Conservation (phyloP, 2,888 invertebrate genomes). For the Drosophila mimetica region DNA sequence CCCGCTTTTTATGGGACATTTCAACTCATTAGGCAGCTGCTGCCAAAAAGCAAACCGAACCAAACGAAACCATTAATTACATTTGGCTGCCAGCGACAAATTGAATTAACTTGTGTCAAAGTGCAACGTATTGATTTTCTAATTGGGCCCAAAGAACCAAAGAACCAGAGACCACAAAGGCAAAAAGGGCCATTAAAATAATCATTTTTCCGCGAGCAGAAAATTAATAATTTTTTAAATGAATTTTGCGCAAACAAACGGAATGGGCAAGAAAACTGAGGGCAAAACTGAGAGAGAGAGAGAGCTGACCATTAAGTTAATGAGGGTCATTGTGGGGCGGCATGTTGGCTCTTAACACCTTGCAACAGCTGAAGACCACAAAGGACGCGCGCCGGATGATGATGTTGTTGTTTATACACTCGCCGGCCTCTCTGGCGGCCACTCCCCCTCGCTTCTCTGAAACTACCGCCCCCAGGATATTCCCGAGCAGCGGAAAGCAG, state of each 20-base stretch:
- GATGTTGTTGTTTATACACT: constrained; percentile 58
- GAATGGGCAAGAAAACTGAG: constrained; percentile 40
- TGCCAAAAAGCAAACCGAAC: constrained; percentile 40
- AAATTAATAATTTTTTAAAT: constrained; percentile 64
- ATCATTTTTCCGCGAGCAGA: constrained; percentile 56
- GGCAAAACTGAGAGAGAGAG: neutral
- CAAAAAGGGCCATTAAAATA: constrained; percentile 53
- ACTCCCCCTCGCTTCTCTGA: constrained; percentile 14
- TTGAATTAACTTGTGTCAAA: constrained; percentile 75
- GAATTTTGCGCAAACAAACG: constrained; percentile 46
- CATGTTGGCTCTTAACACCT: constrained; percentile 71
- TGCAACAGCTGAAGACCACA: constrained; percentile 46
- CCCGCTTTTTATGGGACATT: constrained; percentile 39
- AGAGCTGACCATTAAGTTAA: constrained; percentile 70
- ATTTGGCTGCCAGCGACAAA: constrained; percentile 59
- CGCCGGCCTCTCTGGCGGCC: constrained; percentile 1
- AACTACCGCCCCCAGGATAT: constrained; percentile 25
- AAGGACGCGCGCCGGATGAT: constrained; percentile 30
- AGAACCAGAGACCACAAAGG: constrained; percentile 40
- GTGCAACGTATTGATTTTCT: constrained; percentile 75
- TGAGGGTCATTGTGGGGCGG: constrained; percentile 70
- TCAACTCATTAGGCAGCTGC: constrained; percentile 41
- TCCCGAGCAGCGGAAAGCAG: constrained; percentile 14
- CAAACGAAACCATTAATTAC: constrained; percentile 54
- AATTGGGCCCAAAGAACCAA: constrained; percentile 50